Evolutionary conservation across 2,797 vertebrate species (phyloP).

Genomic region (Sebastes wilsoni): DNA sequence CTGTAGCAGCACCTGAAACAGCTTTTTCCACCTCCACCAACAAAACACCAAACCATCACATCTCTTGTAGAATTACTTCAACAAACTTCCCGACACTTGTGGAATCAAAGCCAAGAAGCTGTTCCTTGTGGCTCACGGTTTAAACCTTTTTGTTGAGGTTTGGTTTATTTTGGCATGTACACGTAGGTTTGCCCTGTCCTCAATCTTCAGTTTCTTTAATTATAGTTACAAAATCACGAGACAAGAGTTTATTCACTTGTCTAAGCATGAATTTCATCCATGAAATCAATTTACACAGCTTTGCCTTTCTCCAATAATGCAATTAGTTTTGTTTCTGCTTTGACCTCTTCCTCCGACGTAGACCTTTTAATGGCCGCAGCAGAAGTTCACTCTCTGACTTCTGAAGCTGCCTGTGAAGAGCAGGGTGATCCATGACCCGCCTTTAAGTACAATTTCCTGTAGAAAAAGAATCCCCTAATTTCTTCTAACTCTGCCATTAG

Average conservation of each 20-base stretch:
- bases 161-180: slow-evolving; percentile 25
- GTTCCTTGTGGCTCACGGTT: not conserved
- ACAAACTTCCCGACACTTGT: not conserved
- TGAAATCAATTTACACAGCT: slow-evolving; percentile 58
- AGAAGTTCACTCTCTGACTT: slow-evolving; percentile 64
- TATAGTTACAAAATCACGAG: slow-evolving; percentile 28
- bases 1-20: slow-evolving; percentile 20
- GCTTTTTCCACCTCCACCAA: not conserved
- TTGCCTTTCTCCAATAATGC: slow-evolving; percentile 40
- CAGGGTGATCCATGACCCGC: slow-evolving; percentile 77
- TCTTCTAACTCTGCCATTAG: slow-evolving; percentile 80
- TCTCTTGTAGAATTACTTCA: not conserved
- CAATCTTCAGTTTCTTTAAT: slow-evolving; percentile 34
- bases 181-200: not conserved
- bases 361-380: slow-evolving; percentile 56
- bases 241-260: slow-evolving; percentile 44
- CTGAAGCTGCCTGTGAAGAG: slow-evolving; percentile 70
- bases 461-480: slow-evolving; percentile 77
- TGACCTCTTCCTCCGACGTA: slow-evolving; percentile 33
- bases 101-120: slow-evolving; percentile 30
- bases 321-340: slow-evolving; percentile 54
- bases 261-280: slow-evolving; percentile 39
- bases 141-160: slow-evolving; percentile 4
- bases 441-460: slow-evolving; percentile 85
- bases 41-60: slow-evolving; percentile 14